phyloP scores from a whole-genome alignment of 1,140 invertebrate genomes.

The Brachionus asplanchnoidis region DNA sequence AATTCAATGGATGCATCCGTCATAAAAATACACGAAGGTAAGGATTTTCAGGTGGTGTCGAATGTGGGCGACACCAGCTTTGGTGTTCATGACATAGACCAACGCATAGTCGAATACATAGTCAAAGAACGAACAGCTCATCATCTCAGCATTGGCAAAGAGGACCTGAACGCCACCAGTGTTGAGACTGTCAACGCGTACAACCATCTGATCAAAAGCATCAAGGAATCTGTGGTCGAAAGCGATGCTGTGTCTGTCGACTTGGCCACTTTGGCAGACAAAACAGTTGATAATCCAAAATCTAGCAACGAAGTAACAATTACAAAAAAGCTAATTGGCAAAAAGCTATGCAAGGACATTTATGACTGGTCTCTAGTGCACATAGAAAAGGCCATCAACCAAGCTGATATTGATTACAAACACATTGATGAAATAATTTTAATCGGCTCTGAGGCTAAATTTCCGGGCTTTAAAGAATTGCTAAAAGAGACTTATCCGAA shows the following conservation, averaged over 20 bases:
- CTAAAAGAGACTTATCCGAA: conserved; percentile 12
- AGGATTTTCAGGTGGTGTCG: conserved; percentile 36
- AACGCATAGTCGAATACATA: conserved; percentile 9
- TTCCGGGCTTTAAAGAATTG: conserved; percentile 26
- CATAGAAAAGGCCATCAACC: conserved; percentile 19
- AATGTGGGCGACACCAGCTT: conserved; percentile 35
- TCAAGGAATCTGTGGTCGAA: not conserved
- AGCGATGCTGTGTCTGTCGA: not conserved
- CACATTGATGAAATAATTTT: conserved; percentile 22
- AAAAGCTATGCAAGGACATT: conserved; percentile 26
- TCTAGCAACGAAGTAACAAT: not conserved
- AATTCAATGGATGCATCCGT: conserved; percentile 31
- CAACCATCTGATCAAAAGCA: not conserved
- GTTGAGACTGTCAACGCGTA: conserved; percentile 8
- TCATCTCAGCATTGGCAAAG: not conserved
- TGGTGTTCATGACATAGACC: conserved; percentile 30
- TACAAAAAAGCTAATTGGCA: not conserved
- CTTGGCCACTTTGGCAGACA: not conserved
- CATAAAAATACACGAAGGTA: conserved; percentile 11
- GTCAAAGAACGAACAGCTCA: not conserved
- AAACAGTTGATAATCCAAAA: not conserved
- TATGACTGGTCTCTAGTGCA: conserved; percentile 35
- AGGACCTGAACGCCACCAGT: not conserved
- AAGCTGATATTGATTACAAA: conserved; percentile 25
- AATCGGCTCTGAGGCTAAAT: not conserved